phyloP scores from a whole-genome alignment of 2,113 vertebrate species.

The Chrysemys picta region DNA sequence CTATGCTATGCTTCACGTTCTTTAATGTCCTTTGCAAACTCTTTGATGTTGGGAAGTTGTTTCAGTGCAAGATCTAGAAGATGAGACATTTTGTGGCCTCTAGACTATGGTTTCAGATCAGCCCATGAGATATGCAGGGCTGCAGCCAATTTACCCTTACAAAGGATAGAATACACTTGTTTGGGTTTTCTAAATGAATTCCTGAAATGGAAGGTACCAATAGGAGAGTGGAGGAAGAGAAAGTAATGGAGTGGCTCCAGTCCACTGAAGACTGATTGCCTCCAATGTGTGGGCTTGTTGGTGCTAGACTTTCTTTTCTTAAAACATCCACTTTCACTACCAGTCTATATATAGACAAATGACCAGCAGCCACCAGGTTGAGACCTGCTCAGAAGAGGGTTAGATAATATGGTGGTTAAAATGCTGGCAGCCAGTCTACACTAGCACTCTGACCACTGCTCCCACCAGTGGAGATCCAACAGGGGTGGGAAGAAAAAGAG shows the following conservation, averaged over 20 bases:
- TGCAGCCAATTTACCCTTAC: conserved; percentile 12
- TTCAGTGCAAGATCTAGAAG: conserved; percentile 4
- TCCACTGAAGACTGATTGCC: not conserved
- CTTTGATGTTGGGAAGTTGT: conserved; percentile 33
- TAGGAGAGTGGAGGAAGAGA: conserved; percentile 10
- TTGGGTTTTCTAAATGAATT: conserved; percentile 38
- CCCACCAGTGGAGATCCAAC: not conserved
- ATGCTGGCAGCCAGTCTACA: not conserved
- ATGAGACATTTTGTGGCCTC: not conserved
- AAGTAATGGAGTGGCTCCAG: not conserved
- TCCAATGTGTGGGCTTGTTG: not conserved
- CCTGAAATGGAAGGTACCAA: conserved; percentile 16
- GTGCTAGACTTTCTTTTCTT: not conserved
- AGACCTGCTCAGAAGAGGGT: not conserved
- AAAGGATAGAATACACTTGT: not conserved
- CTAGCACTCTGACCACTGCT: not conserved
- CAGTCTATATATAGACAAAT: not conserved
- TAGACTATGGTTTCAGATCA: not conserved
- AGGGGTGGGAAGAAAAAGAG: not conserved
- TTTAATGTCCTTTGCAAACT: not conserved
- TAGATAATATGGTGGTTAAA: not conserved
- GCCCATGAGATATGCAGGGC: conserved; percentile 10
- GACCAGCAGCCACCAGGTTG: not conserved
- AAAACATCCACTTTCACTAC: not conserved
- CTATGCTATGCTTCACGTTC: not conserved